These are phyloP conservation scores for Procavia capensis DNA, from an alignment of 2,113 vertebrate species.

Conservation along the genomic window DNA sequence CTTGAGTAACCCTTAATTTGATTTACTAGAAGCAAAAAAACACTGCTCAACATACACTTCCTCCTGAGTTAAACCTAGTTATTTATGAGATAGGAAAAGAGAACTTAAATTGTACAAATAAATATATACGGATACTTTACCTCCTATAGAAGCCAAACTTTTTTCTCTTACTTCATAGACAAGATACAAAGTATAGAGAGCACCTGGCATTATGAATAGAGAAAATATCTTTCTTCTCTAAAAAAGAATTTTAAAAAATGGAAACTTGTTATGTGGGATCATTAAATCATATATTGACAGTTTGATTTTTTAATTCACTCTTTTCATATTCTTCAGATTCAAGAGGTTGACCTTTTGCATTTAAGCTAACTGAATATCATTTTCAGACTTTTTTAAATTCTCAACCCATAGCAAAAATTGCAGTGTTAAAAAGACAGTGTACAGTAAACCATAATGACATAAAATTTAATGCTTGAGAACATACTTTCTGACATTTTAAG, in stretches of 20 bases:
- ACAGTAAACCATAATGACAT: neutral
- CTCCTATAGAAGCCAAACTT: neutral
- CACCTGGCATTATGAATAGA: neutral
- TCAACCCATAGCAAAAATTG: slow-evolving; percentile 7
- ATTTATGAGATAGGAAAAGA: neutral
- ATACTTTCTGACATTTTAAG: neutral
- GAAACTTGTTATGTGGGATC: neutral
- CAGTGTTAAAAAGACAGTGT: neutral
- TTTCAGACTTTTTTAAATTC: neutral
- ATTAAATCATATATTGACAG: neutral
- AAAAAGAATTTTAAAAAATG: neutral
- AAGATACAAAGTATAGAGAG: neutral
- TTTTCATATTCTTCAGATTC: neutral
- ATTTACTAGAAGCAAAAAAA: slow-evolving; percentile 60
- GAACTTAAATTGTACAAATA: slow-evolving; percentile 16
- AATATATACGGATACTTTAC: slow-evolving; percentile 39
- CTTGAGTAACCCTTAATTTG: slow-evolving; percentile 55
- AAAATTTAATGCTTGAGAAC: neutral
- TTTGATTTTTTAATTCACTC: neutral
- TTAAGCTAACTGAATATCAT: neutral
- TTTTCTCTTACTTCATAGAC: neutral
- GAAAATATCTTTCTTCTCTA: neutral
- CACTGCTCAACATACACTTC: slow-evolving; percentile 48
- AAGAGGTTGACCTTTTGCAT: neutral
- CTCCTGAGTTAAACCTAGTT: slow-evolving; percentile 42